phyloP scores from a whole-genome alignment of 1,140 invertebrate genomes.

The Yoshiicerus persimilis region DNA sequence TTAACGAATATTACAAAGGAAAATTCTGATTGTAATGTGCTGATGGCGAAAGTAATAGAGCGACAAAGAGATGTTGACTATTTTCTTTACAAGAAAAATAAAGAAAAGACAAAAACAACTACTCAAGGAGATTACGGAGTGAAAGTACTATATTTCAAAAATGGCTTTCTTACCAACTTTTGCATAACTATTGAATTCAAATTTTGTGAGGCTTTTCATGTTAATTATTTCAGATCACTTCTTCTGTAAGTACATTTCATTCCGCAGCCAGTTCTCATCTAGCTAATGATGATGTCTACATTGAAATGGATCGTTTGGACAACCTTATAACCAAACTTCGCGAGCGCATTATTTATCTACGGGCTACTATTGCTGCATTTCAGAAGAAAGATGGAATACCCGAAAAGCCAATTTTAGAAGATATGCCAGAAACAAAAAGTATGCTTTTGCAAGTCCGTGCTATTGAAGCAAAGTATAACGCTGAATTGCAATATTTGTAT shows the following conservation, averaged over 20 bases:
- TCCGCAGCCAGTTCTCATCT: not conserved
- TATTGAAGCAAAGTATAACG: not conserved
- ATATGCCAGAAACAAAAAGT: not conserved
- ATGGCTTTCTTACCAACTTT: no score
- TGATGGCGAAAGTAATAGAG: conserved; percentile 40
- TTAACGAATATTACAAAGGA: conserved; percentile 28
- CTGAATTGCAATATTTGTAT: not conserved
- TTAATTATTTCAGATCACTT: no score
- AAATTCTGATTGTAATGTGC: conserved; percentile 41
- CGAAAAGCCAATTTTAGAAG: not conserved
- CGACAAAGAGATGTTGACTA: conserved; percentile 35
- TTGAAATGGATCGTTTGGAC: not conserved
- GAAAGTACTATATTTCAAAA: not conserved
- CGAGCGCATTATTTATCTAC: not conserved
- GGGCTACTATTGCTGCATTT: not conserved
- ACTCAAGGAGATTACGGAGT: not conserved
- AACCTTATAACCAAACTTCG: not conserved
- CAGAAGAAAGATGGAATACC: not conserved
- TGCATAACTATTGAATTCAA: no score
- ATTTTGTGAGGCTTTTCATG: no score
- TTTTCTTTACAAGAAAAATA: not conserved
- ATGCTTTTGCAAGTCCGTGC: not conserved
- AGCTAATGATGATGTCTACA: not conserved
- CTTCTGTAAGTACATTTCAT: not conserved
- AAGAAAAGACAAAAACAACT: not conserved